These are phyloP conservation scores for Chlamydotis undulata DNA, from an alignment of 2,113 vertebrate genomes.

Conservation along the genomic window DNA sequence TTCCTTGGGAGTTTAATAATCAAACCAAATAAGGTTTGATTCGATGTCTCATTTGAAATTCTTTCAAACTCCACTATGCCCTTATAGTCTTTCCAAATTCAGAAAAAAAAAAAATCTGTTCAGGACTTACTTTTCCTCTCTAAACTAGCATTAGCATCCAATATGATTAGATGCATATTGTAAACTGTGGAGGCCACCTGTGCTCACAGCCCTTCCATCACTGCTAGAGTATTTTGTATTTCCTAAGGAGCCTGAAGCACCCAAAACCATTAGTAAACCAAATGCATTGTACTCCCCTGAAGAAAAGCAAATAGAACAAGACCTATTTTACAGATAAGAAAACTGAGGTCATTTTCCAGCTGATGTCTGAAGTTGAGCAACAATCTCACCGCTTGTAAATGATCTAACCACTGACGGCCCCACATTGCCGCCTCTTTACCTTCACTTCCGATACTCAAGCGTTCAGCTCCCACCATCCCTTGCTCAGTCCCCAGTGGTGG, in stretches of 20 bases:
- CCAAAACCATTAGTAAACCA: background rate
- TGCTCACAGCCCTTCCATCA: background rate
- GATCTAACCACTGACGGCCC: background rate
- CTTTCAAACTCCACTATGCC: background rate
- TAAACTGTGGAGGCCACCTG: background rate
- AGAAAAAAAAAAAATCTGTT: background rate
- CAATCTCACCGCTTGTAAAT: background rate
- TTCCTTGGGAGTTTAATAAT: background rate
- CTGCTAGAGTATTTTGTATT: background rate
- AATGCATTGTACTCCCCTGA: background rate
- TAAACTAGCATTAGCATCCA: background rate
- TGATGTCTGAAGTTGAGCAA: background rate
- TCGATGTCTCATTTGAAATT: background rate
- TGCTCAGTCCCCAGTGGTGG: background rate
- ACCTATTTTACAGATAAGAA: background rate
- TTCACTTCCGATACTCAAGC: background rate
- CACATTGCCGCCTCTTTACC: background rate
- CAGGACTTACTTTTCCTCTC: background rate
- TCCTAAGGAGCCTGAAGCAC: background rate
- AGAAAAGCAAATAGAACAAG: slow-evolving; percentile 14
- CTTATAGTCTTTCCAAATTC: background rate
- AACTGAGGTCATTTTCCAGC: background rate
- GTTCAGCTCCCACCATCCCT: background rate
- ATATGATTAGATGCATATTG: background rate
- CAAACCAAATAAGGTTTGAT: background rate